A percentile compares a stretch with the other conserved stretches of the same genome.
phyloP scores from a whole-genome alignment of 2,888 invertebrate species.

The Sphaeridia pumilis region DNA sequence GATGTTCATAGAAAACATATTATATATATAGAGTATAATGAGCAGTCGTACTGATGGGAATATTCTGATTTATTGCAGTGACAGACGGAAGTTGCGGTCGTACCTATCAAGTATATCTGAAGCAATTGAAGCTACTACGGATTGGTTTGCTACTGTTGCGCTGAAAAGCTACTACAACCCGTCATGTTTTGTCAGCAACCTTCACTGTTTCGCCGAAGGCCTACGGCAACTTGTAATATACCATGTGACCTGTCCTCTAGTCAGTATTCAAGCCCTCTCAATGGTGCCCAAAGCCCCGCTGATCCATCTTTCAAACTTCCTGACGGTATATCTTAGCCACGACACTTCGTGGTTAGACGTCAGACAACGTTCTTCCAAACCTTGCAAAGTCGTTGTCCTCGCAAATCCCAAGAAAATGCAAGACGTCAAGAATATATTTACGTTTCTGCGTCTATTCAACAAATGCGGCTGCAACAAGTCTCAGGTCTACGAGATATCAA shows the following conservation, averaged over 20 bases:
- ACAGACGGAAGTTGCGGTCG: slow-evolving; percentile 6
- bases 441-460: slow-evolving; percentile 5
- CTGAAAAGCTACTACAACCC: slow-evolving; percentile 15
- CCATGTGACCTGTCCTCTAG: slow-evolving; percentile 9
- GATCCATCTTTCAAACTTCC: slow-evolving; percentile 3
- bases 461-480: slow-evolving; percentile 4
- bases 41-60: no score
- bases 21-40: no score
- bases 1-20: no score
- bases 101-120: slow-evolving; percentile 12
- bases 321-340: slow-evolving; percentile 7
- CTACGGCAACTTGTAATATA: slow-evolving; percentile 5
- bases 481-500: background rate
- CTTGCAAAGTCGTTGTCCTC: slow-evolving; percentile 15
- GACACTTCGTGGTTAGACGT: slow-evolving; percentile 3
- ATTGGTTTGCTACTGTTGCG: slow-evolving; percentile 18
- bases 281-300: slow-evolving; percentile 3
- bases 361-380: background rate
- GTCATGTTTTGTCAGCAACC: slow-evolving; percentile 14
- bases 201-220: slow-evolving; percentile 16
- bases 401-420: slow-evolving; percentile 7
- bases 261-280: slow-evolving; percentile 8
- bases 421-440: slow-evolving; percentile 10
- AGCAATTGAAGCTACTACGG: slow-evolving; percentile 11
- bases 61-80: slow-evolving; percentile 1